These are phyloP conservation scores for Megastigmus dorsalis DNA, from an alignment of 2,888 invertebrate genomes.

Conservation along the genomic window DNA sequence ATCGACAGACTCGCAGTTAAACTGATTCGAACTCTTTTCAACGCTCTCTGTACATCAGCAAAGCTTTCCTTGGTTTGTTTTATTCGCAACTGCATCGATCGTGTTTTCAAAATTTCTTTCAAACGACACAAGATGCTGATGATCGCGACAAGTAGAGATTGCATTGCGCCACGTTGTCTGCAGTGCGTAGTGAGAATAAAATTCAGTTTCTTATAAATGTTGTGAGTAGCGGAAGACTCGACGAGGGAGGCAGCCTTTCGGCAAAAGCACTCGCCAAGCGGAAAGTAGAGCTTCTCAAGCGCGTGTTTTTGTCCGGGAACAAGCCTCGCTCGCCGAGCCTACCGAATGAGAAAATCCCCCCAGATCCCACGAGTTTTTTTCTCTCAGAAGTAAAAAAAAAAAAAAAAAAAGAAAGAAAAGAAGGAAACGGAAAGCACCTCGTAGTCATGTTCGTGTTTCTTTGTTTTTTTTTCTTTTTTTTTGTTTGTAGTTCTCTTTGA, in stretches of 20 bases:
- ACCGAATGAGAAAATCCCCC: conserved; percentile 55
- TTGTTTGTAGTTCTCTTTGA: conserved; percentile 41
- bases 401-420: conserved; percentile 49
- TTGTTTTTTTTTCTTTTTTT: conserved; percentile 41
- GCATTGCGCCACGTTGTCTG: conserved; percentile 72
- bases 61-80: too few species aligned
- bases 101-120: too few species aligned
- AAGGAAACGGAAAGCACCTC: conserved; percentile 64
- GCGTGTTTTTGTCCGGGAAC: neutral
- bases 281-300: too few species aligned
- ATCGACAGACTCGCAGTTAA: too few species aligned
- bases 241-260: conserved; percentile 40
- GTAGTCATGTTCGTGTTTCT: conserved; percentile 67
- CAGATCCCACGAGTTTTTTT: conserved; percentile 60
- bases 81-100: too few species aligned
- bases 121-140: too few species aligned
- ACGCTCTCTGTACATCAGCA: too few species aligned
- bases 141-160: too few species aligned
- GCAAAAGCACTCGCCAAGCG: too few species aligned
- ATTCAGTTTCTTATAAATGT: conserved; percentile 63
- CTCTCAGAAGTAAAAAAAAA: conserved; percentile 47
- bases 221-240: conserved; percentile 60
- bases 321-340: conserved; percentile 31
- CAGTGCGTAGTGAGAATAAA: conserved; percentile 66
- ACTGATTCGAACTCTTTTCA: too few species aligned